Base-by-base conservation (phyloP, 2,888 invertebrate species). In the Hydroisotoma schaefferi region DNA sequence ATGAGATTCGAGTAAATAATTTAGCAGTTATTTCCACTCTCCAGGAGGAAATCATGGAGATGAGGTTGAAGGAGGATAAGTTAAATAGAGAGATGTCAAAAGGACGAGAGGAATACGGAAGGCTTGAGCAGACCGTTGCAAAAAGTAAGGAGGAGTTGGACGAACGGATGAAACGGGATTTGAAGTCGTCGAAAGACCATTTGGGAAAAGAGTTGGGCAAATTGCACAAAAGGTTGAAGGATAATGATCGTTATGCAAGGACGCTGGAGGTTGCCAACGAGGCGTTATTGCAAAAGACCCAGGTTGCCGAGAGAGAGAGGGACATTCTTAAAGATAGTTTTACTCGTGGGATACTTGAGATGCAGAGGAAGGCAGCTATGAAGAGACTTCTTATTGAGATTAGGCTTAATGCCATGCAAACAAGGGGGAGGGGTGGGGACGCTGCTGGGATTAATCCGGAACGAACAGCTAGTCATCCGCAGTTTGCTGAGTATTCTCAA, bases 1-100 rank as follows among this genome's bases (percentile, higher is more conserved):
- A 94, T 74, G 93, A 94, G 73, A 94, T 95, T 55, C 93, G 93
- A 0, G 80, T 93, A 15, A 94, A 94, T 76, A 95, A 95, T 78
- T 80, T 95, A 68, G 90, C 92, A 0, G 80, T 95, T 2, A 94
- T 95, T 61, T 88, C 88, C 75, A 89, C 89, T 70, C 80, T 95
- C 33, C 95, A 94, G 29, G 61, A 61, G 29, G 62, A 62, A 44
- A 27, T 65, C 5, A 51, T 51, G 23, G 60, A 58, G 28, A 56
- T 57, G 57, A 61, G 61, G 38, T 43, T 55, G 33, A 8, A 15
- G 33, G 33, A 33, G 33, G 8, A 10, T 8, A 15, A 33, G 33
- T 15, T 33, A 10, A 8, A 33, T 8, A 33, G 15, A 8, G 33
- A 33, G 33, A 33, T 67, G 37, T 8, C 37, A 3, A 37, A 55